phyloP scores from a whole-genome alignment of 2,113 vertebrate genomes.

The Antechinus flavipes region DNA sequence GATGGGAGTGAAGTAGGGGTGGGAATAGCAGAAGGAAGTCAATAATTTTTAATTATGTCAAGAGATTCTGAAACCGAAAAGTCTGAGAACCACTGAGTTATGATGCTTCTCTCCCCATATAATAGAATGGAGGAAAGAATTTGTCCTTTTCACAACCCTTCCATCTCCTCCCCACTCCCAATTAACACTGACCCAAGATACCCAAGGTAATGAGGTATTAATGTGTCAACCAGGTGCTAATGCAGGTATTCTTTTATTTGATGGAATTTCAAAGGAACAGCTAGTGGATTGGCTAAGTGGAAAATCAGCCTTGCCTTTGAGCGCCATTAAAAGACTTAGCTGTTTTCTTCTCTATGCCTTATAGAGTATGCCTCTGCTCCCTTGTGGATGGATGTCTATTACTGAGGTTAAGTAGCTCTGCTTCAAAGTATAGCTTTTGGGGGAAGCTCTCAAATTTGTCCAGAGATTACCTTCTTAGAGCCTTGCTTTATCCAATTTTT shows the following conservation, averaged over 20 bases:
- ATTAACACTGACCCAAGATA: background rate
- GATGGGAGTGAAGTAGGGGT: background rate
- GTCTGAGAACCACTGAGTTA: too few relatives aligned
- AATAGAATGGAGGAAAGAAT: background rate
- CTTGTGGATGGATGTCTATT: background rate
- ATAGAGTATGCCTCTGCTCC: background rate
- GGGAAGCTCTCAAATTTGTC: background rate
- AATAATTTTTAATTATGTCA: background rate
- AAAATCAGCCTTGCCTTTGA: background rate
- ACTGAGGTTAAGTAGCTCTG: background rate
- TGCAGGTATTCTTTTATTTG: background rate
- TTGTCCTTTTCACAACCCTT: background rate
- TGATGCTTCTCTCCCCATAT: background rate
- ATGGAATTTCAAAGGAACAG: background rate
- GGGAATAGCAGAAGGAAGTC: background rate
- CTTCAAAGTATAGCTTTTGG: background rate
- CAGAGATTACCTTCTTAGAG: background rate
- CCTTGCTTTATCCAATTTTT: background rate
- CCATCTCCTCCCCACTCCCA: background rate
- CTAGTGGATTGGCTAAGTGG: background rate
- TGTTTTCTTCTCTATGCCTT: background rate
- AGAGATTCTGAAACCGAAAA: background rate
- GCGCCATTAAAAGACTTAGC: background rate
- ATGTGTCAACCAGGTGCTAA: background rate
- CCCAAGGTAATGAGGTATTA: background rate